A percentile compares a stretch with the other conserved stretches of the same genome.
Evolutionary conservation across 1,140 invertebrate species (phyloP).

Genomic region (Eufriesea mexicana): DNA sequence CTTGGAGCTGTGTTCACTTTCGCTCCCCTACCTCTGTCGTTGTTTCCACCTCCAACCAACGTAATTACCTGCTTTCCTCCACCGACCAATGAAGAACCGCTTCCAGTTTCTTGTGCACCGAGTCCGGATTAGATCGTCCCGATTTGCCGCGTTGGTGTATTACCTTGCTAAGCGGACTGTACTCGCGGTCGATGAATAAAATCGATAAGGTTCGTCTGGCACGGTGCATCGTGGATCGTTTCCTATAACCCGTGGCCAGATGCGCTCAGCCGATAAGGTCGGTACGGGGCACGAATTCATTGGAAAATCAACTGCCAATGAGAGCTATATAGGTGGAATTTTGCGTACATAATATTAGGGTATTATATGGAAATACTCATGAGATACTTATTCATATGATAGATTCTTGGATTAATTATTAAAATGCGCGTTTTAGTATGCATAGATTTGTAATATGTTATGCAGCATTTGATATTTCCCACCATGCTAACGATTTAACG

Average conservation of each 20-base stretch:
- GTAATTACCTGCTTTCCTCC: conserved; percentile 44
- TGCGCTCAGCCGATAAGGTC: conserved; percentile 2
- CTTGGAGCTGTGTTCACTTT: conserved; percentile 81
- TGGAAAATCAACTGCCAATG: neutral
- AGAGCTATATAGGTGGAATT: neutral
- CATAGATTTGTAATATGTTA: neutral
- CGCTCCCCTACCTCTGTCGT: conserved; percentile 74
- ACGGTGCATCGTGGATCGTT: conserved; percentile 1
- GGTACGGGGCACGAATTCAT: neutral
- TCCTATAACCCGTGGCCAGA: conserved; percentile 6
- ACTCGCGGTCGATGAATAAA: conserved; percentile 11
- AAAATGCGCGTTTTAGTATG: neutral
- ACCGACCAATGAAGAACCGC: conserved; percentile 16
- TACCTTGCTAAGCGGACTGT: neutral
- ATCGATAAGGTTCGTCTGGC: conserved; percentile 31
- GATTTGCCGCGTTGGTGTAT: neutral
- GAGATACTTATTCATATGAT: neutral
- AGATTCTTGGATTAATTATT: neutral
- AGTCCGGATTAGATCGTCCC: conserved; percentile 6
- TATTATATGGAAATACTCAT: neutral
- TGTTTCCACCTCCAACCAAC: conserved; percentile 50
- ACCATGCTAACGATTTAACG: neutral
- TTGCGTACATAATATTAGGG: neutral
- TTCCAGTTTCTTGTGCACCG: conserved; percentile 7
- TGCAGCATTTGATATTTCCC: neutral